Percentiles rank a stretch among this genome's conserved stretches.
Evolutionary conservation across 2,797 vertebrate genomes (phyloP).

Genomic region (Morus bassanus): DNA sequence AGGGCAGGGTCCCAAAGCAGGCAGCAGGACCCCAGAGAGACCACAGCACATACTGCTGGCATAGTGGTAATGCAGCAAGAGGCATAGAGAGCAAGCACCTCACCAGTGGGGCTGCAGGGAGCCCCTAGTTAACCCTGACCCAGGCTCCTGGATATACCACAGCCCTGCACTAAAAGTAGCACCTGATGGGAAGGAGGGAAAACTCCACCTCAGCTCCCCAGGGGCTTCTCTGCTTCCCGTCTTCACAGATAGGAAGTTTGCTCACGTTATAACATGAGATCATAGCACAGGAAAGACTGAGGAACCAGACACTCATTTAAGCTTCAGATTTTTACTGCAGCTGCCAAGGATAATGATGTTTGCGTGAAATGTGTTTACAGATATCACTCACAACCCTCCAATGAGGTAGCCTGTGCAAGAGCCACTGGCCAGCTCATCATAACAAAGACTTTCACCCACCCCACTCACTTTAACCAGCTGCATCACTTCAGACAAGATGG

Average conservation of each 20-base stretch:
- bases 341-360: conserved; percentile 33
- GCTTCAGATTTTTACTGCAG: conserved; percentile 11
- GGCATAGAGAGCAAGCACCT: not conserved
- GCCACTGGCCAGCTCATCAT: not conserved
- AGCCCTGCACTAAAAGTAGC: conserved; percentile 7
- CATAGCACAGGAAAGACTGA: conserved; percentile 64
- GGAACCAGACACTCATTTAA: conserved; percentile 26
- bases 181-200: conserved; percentile 50
- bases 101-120: not conserved
- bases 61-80: not conserved
- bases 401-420: not conserved
- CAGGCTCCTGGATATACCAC: not conserved
- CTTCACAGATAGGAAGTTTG: conserved; percentile 57
- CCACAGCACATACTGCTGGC: accelerated
- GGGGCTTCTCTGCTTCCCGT: conserved; percentile 35
- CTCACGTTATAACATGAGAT: conserved; percentile 56
- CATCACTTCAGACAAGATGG: not conserved
- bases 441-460: conserved; percentile 8
- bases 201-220: conserved; percentile 55
- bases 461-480: not conserved
- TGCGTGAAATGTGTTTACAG: conserved; percentile 37
- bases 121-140: not conserved
- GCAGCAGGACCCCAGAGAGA: not conserved
- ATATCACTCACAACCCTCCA: not conserved
- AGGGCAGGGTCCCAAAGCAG: not conserved